A percentile compares a stretch with the other conserved stretches of the same genome.
These are phyloP conservation scores for Lypha dubia DNA, from an alignment of 2,888 invertebrate species.

Conservation along the genomic window DNA sequence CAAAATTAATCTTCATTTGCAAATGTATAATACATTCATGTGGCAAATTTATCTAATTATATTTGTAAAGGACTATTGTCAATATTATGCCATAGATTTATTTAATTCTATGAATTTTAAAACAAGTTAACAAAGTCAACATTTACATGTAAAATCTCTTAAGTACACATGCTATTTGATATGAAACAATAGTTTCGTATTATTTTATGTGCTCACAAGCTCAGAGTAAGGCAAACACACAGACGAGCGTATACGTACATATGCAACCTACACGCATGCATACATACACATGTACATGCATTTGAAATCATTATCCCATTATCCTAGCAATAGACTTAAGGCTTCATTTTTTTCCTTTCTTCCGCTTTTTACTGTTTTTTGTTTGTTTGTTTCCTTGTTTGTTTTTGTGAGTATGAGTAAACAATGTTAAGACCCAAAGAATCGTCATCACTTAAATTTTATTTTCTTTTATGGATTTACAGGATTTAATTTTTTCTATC, in stretches of 20 bases:
- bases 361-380: too few relatives aligned
- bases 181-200: constrained; percentile 30
- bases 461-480: constrained; percentile 45
- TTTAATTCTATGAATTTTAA: constrained; percentile 42
- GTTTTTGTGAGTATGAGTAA: background rate
- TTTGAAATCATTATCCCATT: constrained; percentile 61
- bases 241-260: too few relatives aligned
- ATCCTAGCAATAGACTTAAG: constrained; percentile 55
- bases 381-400: background rate
- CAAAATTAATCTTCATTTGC: constrained; percentile 28
- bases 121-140: constrained; percentile 39
- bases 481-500: constrained; percentile 29
- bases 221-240: background rate
- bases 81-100: constrained; percentile 19
- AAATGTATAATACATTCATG: background rate
- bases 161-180: constrained; percentile 41
- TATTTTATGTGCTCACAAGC: background rate
- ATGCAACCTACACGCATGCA: too few relatives aligned
- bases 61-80: constrained; percentile 17
- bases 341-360: constrained; percentile 15
- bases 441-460: constrained; percentile 51
- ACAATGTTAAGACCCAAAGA: constrained; percentile 45
- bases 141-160: constrained; percentile 36
- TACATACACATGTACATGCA: background rate
- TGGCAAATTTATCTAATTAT: constrained; percentile 5